These are phyloP conservation scores for Gulo gulo DNA, from an alignment of 2,113 vertebrate genomes.

Conservation along the genomic window DNA sequence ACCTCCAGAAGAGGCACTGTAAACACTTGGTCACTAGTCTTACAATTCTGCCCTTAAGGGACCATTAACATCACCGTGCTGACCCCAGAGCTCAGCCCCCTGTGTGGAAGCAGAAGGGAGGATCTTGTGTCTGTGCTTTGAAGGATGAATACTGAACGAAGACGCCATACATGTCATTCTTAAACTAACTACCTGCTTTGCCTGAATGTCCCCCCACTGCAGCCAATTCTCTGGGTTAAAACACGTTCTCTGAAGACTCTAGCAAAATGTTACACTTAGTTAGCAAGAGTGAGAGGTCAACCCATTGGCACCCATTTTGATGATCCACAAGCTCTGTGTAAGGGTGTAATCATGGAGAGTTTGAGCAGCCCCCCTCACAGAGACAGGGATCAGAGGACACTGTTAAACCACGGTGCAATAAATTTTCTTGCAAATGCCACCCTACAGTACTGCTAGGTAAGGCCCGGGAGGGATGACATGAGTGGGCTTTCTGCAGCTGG, in stretches of 20 bases:
- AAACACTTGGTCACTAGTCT: neutral
- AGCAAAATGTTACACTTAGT: neutral
- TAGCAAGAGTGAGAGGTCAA: neutral
- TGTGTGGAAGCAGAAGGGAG: neutral
- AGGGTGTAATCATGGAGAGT: neutral
- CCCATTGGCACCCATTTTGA: neutral
- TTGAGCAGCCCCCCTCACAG: neutral
- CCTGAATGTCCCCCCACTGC: neutral
- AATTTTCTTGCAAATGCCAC: neutral
- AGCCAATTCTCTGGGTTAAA: neutral
- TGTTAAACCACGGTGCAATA: neutral
- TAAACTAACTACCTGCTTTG: neutral
- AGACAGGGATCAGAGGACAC: neutral
- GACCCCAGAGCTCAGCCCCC: neutral
- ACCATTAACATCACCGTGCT: neutral
- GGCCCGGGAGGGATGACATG: neutral
- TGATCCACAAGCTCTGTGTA: neutral
- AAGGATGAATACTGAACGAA: neutral
- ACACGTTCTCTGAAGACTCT: neutral
- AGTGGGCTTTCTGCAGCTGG: neutral
- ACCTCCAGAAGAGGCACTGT: neutral
- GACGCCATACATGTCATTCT: neutral
- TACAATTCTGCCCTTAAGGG: neutral
- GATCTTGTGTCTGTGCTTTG: neutral
- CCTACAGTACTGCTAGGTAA: neutral